phyloP scores from a whole-genome alignment of 2,888 invertebrate species.

The Disparrhopalites patrizii region DNA sequence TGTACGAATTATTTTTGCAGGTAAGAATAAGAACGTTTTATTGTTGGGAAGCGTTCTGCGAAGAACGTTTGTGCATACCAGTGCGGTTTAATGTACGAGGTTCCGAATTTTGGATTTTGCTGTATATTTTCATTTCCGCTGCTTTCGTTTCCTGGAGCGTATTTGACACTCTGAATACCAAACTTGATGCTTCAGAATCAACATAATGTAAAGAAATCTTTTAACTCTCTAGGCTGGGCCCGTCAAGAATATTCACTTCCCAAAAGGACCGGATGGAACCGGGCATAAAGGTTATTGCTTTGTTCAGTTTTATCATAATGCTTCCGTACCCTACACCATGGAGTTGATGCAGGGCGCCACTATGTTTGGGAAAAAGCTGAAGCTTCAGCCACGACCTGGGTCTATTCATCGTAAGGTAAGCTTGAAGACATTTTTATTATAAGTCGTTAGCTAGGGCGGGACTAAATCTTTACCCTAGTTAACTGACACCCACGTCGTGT shows the following conservation, averaged over 20 bases:
- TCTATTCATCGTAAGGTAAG: slow-evolving; percentile 48
- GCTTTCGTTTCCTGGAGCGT: background rate
- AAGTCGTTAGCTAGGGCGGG: too few relatives aligned
- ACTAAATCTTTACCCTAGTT: too few relatives aligned
- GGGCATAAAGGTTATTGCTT: slow-evolving; percentile 48
- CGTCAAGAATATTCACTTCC: slow-evolving; percentile 47
- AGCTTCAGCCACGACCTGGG: slow-evolving; percentile 46
- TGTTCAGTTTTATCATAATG: slow-evolving; percentile 44
- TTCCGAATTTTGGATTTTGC: too few relatives aligned
- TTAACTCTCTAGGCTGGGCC: slow-evolving; percentile 45
- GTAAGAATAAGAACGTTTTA: too few relatives aligned
- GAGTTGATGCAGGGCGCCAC: slow-evolving; percentile 46
- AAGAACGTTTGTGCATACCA: too few relatives aligned
- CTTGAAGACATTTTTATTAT: too few relatives aligned
- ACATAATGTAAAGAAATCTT: background rate
- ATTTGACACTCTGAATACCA: background rate
- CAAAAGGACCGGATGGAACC: slow-evolving; percentile 46
- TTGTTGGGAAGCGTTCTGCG: too few relatives aligned
- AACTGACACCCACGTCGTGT: too few relatives aligned
- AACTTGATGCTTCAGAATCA: background rate
- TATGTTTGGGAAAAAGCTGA: slow-evolving; percentile 46
- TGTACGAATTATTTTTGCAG: slow-evolving; percentile 48
- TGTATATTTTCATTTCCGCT: background rate
- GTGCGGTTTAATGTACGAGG: too few relatives aligned
- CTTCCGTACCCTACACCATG: slow-evolving; percentile 48